phyloP scores from a whole-genome alignment of 2,797 vertebrate genomes.

The Anguilla marmorata region DNA sequence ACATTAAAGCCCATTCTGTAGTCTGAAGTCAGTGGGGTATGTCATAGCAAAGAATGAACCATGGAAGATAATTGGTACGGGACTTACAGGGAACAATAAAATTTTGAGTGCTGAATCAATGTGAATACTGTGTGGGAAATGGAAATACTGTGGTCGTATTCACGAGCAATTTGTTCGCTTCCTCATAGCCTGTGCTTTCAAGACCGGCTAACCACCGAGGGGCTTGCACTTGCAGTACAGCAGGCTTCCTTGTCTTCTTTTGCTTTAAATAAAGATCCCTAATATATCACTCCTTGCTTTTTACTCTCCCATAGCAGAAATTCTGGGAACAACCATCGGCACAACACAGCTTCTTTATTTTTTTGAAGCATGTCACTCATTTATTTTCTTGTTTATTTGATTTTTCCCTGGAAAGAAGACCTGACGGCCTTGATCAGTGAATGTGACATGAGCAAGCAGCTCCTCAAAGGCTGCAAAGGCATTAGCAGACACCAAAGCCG shows the following conservation, averaged over 20 bases:
- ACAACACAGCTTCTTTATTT: not conserved
- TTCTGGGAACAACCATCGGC: not conserved
- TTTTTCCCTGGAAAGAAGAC: not conserved
- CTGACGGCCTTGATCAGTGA: not conserved
- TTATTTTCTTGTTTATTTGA: not conserved
- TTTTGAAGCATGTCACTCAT: not conserved
- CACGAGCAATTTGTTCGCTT: not conserved
- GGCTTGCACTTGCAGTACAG: not conserved
- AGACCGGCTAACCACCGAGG: not conserved
- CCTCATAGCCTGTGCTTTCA: not conserved
- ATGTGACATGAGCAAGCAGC: not conserved
- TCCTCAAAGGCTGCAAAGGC: not conserved
- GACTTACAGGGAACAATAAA: conserved; percentile 8
- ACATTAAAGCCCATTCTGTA: not conserved
- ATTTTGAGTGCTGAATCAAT: not conserved
- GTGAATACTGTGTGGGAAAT: not conserved
- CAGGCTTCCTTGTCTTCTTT: not conserved
- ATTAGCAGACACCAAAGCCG: not conserved
- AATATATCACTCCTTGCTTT: not conserved
- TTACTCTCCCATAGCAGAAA: not conserved
- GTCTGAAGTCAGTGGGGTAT: conserved; percentile 14
- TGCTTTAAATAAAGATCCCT: not conserved
- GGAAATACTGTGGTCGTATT: not conserved
- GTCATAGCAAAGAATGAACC: not conserved
- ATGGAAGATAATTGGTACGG: not conserved